Base-by-base conservation (phyloP, 2,113 vertebrate species). In the Oxygymnocypris stewartii region DNA sequence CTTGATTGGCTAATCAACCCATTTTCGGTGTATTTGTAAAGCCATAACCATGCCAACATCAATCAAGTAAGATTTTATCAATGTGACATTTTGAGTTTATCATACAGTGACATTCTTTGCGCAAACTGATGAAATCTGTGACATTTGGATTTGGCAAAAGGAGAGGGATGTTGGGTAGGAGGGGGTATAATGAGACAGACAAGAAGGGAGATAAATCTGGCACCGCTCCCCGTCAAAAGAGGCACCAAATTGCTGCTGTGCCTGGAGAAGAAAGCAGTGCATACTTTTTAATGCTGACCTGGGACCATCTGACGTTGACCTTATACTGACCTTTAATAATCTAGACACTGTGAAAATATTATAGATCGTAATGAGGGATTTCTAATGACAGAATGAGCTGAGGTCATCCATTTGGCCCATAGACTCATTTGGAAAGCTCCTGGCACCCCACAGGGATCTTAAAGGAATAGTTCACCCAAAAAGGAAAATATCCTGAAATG, bases 131-230 rank as follows among this genome's bases (percentile, higher is more conserved):
- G 49, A 80, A 86, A 71, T 86, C 77, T 69, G 31, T 86, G 84
- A 80, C 84, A 86, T 86, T 86, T 71, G 47, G 63, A 86, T 85
- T 85, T 79, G 44, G 44, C 63, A 28, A 51, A 57, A 40, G 31
- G 63, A 79, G 51, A 76, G 28, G 61, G 23, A 77, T 10, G n/a
- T 49, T 54, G 74, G 42, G 47, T 12, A 25, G 74, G 61, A 54
- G 42, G 61, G 51, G 18, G 76, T 40, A 69, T 79, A 85, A 85
- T 85, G 47, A 86, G 47, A 85, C 59, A 65, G 84, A 85, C 73
- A 69, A 79, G 61, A 85, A 31, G 42, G 79, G 44, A 79, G 76
- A 86, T 86, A 79, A 79, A 86, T 80, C 78, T 86, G 63, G 49
- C 84, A 54, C 20, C 5, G 9, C n/a, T 82, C 23, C 10, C 35